phyloP scores from a whole-genome alignment of 1,140 invertebrate genomes.

The Hylaeus volcanicus region DNA sequence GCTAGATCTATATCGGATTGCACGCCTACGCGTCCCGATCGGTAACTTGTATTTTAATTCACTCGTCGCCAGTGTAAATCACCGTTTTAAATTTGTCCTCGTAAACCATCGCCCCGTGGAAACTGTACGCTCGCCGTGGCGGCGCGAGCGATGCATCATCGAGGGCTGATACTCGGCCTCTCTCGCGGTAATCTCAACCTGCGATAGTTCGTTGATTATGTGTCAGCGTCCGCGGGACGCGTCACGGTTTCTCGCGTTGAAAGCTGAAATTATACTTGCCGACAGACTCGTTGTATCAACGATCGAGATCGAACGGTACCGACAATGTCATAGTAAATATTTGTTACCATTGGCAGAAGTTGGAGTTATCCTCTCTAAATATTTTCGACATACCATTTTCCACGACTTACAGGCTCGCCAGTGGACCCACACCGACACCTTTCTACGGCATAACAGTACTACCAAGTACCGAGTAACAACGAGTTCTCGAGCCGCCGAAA shows the following conservation, averaged over 20 bases:
- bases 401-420: too few relatives aligned
- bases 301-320: neutral
- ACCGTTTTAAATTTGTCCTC: constrained; percentile 30
- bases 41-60: constrained; percentile 54
- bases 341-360: too few relatives aligned
- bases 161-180: neutral
- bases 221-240: constrained; percentile 7
- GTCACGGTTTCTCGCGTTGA: neutral
- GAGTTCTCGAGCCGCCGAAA: neutral
- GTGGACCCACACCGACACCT: too few relatives aligned
- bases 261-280: constrained; percentile 23
- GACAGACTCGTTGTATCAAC: neutral
- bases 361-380: too few relatives aligned
- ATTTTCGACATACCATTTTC: too few relatives aligned
- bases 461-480: too few relatives aligned
- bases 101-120: constrained; percentile 21
- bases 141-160: constrained; percentile 35
- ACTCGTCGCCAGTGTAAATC: constrained; percentile 51
- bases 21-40: constrained; percentile 41
- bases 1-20: constrained; percentile 45
- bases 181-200: constrained; percentile 25
- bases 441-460: too few relatives aligned
- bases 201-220: constrained; percentile 30
- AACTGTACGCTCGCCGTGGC: constrained; percentile 16
- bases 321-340: too few relatives aligned